Evolutionary conservation across 2,888 invertebrate genomes (phyloP).

Genomic region (Melanotus villosus): DNA sequence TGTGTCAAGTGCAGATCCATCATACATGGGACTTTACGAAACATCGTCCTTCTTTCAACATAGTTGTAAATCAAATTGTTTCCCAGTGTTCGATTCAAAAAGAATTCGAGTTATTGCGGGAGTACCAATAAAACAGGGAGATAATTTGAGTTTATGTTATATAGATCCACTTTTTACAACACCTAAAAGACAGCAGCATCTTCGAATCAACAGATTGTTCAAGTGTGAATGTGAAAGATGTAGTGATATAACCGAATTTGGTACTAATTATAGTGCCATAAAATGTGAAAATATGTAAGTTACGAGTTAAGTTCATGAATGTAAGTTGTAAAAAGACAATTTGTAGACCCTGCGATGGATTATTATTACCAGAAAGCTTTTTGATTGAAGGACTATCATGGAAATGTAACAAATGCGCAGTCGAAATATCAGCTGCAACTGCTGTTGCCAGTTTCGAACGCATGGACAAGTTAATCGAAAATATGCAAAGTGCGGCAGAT

Average conservation of each 20-base stretch:
- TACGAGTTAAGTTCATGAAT: no score
- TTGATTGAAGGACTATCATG: no score
- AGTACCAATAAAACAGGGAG: conserved; percentile 72
- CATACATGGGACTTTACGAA: no score
- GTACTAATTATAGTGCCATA: conserved; percentile 81
- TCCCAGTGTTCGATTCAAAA: conserved; percentile 75
- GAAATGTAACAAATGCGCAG: no score
- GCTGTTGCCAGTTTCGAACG: no score
- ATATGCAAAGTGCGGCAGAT: no score
- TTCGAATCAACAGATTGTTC: conserved; percentile 83
- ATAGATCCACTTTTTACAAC: conserved; percentile 89
- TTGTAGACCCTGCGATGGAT: no score
- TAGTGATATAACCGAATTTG: conserved; percentile 80
- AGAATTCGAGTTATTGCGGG: conserved; percentile 78
- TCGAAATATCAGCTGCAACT: no score
- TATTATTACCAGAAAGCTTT: no score
- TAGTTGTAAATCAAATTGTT: conserved; percentile 85
- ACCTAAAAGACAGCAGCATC: conserved; percentile 80
- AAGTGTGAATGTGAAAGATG: conserved; percentile 82
- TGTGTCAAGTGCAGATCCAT: no score
- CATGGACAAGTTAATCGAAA: no score
- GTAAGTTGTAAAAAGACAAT: no score
- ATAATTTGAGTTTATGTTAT: conserved; percentile 86
- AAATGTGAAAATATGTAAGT: conserved; percentile 78
- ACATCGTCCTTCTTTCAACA: conserved; percentile 71